These are phyloP conservation scores for Dasypus novemcinctus DNA, from an alignment of 2,113 vertebrate genomes.

Conservation along the genomic window DNA sequence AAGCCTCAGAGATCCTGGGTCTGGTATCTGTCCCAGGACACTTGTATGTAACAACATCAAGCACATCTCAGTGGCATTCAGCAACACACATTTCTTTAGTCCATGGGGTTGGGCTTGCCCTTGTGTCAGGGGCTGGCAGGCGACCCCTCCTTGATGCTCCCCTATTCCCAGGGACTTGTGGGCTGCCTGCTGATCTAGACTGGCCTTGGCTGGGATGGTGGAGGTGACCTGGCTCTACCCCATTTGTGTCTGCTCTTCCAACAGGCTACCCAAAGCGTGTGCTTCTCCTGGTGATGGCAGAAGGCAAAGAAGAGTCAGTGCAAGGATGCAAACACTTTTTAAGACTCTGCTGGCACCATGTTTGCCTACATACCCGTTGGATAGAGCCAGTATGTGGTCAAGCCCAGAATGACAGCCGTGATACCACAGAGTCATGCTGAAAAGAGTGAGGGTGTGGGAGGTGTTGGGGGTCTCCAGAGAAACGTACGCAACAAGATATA, in stretches of 20 bases:
- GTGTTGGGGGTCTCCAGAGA: too few species aligned
- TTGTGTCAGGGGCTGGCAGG: neutral
- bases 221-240: too few species aligned
- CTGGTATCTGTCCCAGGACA: too few species aligned
- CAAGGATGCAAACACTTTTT: neutral
- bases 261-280: rapidly evolving
- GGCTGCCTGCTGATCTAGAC: too few species aligned
- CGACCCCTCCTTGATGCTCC: too few species aligned
- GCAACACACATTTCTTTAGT: too few species aligned
- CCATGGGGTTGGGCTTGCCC: neutral
- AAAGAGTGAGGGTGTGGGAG: neutral
- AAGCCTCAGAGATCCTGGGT: neutral
- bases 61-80: neutral
- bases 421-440: neutral
- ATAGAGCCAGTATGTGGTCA: neutral
- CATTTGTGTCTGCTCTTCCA: neutral
- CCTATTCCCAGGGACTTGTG: neutral
- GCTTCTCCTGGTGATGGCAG: neutral
- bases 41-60: neutral
- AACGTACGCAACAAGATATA: too few species aligned
- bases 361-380: rapidly evolving
- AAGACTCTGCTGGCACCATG: neutral
- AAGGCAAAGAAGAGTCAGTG: neutral
- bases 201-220: neutral
- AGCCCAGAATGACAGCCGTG: neutral